These are phyloP conservation scores for Apis florea DNA, from an alignment of 1,140 invertebrate species.

Conservation along the genomic window DNA sequence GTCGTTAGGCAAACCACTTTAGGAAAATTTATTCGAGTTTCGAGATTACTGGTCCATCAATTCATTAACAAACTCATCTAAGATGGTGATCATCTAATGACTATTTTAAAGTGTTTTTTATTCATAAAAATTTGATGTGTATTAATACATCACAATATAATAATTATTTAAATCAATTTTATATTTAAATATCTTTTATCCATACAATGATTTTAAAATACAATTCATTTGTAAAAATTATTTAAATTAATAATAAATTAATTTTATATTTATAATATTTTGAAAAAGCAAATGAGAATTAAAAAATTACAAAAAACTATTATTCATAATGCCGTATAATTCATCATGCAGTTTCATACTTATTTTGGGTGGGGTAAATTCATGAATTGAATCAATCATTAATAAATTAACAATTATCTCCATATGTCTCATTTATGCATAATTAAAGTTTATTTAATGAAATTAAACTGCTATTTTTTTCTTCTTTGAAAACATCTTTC, in stretches of 20 bases:
- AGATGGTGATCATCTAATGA: not conserved
- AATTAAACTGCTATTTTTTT: not conserved
- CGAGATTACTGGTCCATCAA: not conserved
- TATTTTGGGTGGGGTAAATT: not conserved
- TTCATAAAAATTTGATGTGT: not conserved
- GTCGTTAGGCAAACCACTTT: constrained; percentile 3
- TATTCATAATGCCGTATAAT: not conserved
- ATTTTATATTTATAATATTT: not conserved
- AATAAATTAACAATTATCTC: not conserved
- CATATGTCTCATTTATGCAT: too few species aligned
- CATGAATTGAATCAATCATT: not conserved
- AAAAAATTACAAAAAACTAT: too few species aligned
- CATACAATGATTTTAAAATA: too few species aligned
- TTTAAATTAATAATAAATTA: too few species aligned
- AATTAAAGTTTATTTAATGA: not conserved
- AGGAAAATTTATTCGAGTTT: constrained; percentile 2
- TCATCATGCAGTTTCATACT: not conserved
- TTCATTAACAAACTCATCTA: not conserved
- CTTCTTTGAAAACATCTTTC: not conserved
- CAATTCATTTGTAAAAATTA: too few species aligned
- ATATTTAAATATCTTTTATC: too few species aligned
- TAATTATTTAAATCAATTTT: not conserved
- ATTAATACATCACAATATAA: not conserved
- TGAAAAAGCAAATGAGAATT: not conserved
- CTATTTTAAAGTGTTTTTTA: not conserved